Base-by-base conservation (phyloP, 1,140 invertebrate species). In the Armadillidium nasatum region DNA sequence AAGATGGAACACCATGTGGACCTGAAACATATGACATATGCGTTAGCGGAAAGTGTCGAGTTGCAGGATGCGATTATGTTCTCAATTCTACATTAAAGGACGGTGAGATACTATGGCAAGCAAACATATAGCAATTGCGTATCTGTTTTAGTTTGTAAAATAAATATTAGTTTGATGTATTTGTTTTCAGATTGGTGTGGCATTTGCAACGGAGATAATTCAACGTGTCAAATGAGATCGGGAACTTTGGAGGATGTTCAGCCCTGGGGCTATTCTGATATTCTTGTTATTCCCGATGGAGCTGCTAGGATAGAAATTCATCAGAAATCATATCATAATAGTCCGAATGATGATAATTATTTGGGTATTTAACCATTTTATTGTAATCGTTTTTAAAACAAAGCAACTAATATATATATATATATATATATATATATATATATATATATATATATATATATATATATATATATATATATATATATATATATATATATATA, bases 1-100 rank as follows among this genome's bases (percentile, higher is more conserved):
- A 91, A 45, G 95, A 97, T 84, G 95, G 95, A 60, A 97, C 95
- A 68, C 89, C 93, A n/a, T 97, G 95, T 83, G 89, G 89, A 4
- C 89, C 89, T 19, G 91, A 94, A 79, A 91, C 91, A 23, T 93
- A 91, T 83, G 90, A 95, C 84, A 90, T 95, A 81, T 88, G 89
- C 84, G 87, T 90, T 44, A 94, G 94, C 83, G 95, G 95, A 54
- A 89, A 89, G 72, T 97, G 95, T 85, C 87, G 88, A 80, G 88
- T 88, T 69, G 93, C 93, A 67, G 95, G 95, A 68, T 97, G 95
- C 85, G 93, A 97, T 84, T 92, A 94, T 84, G 85, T 88, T 71
- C 87, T 97, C 9, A 89, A 91, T 79, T 95, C 94, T 6, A 88
- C 88, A 10, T 89, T 89, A 80, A 87, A 88, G 76, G 84, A 93